Conservation (phyloP, 2,888 invertebrate genomes). For the Amiota mariae region DNA sequence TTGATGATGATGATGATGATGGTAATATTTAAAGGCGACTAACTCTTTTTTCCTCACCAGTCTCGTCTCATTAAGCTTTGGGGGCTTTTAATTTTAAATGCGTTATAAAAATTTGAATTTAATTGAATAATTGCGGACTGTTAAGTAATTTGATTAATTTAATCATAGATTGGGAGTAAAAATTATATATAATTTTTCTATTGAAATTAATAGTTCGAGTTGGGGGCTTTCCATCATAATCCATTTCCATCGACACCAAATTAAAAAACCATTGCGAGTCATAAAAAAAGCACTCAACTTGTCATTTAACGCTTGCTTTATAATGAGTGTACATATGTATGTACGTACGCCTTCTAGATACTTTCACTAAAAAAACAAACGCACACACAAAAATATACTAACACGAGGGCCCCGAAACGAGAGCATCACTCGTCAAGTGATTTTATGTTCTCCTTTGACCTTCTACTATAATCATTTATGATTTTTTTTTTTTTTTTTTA, state of each 20-base stretch:
- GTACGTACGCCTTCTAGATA: slow-evolving; percentile 16
- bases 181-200: not conserved
- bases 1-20: too few species aligned
- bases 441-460: slow-evolving; percentile 20
- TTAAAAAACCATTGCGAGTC: slow-evolving; percentile 66
- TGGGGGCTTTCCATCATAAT: not conserved
- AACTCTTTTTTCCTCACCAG: too few species aligned
- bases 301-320: slow-evolving; percentile 59
- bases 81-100: too few species aligned
- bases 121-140: slow-evolving; percentile 15
- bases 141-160: slow-evolving; percentile 22
- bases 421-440: slow-evolving; percentile 19
- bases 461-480: not conserved
- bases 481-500: too few species aligned
- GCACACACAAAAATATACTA: slow-evolving; percentile 3
- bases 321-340: too few species aligned
- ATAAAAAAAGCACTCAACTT: slow-evolving; percentile 69
- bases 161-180: not conserved
- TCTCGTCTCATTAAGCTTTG: too few species aligned
- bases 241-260: slow-evolving; percentile 63
- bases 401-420: not conserved
- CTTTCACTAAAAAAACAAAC: slow-evolving; percentile 4
- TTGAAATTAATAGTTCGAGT: not conserved
- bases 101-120: not conserved
- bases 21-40: too few species aligned